phyloP scores from a whole-genome alignment of 2,888 invertebrate species.

The Creontiades dilutus region DNA sequence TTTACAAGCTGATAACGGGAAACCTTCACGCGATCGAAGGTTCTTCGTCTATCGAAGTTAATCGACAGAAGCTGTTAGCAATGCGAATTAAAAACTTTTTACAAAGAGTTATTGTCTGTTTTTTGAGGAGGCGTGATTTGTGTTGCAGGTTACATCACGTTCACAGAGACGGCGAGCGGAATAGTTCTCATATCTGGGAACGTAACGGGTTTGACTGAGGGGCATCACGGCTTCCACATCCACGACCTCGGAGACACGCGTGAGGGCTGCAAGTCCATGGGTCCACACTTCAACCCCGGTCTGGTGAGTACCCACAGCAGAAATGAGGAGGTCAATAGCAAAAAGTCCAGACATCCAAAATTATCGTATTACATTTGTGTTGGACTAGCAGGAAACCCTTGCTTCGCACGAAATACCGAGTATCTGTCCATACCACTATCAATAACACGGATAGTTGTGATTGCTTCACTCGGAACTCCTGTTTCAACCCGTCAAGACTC shows the following conservation, averaged over 20 bases:
- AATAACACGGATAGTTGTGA: no score
- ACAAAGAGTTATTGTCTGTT: not conserved
- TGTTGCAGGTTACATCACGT: conserved; percentile 74
- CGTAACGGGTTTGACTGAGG: conserved; percentile 82
- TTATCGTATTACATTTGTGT: no score
- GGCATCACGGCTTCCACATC: conserved; percentile 87
- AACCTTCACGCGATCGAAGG: not conserved
- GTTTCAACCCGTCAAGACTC: no score
- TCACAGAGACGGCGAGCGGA: conserved; percentile 76
- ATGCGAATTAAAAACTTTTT: not conserved
- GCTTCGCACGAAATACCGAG: no score
- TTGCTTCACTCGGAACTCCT: no score
- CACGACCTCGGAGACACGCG: conserved; percentile 86
- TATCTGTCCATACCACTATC: no score
- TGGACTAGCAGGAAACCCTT: no score
- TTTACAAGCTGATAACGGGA: not conserved
- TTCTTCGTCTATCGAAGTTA: no score
- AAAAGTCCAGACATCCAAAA: no score
- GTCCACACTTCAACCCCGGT: conserved; percentile 89
- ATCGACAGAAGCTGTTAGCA: not conserved
- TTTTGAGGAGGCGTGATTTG: conserved; percentile 6
- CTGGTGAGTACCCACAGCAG: conserved; percentile 80
- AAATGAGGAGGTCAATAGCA: no score
- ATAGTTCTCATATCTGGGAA: conserved; percentile 79
- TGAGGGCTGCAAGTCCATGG: conserved; percentile 84